These are phyloP conservation scores for Xestobium rufovillosum DNA, from an alignment of 2,888 invertebrate genomes.

Conservation along the genomic window DNA sequence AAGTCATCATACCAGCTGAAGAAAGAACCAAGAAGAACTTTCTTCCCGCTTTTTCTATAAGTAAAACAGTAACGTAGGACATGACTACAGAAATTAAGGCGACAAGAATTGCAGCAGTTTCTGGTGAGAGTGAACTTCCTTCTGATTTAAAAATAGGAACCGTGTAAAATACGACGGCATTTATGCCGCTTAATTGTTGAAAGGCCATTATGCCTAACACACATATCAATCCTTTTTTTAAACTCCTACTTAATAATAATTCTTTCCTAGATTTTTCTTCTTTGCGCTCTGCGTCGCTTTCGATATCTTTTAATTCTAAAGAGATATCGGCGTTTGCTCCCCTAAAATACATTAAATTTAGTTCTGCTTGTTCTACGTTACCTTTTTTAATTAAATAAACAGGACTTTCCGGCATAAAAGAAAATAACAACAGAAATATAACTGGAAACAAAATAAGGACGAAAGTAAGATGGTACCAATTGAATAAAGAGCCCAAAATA, in stretches of 20 bases:
- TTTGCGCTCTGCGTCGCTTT: conserved; percentile 14
- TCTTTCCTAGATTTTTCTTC: conserved; percentile 8
- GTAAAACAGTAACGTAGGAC: conserved; percentile 62
- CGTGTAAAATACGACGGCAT: conserved; percentile 22
- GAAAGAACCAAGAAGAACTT: conserved; percentile 62
- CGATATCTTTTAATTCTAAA: conserved; percentile 21
- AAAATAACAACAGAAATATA: conserved; percentile 20
- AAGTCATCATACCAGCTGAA: conserved; percentile 55
- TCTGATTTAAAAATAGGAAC: conserved; percentile 57
- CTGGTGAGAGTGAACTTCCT: conserved; percentile 51
- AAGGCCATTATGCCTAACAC: conserved; percentile 20
- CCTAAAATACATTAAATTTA: conserved; percentile 4
- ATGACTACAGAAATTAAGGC: conserved; percentile 64
- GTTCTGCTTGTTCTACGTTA: conserved; percentile 12
- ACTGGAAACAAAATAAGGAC: conserved; percentile 20
- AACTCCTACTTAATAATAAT: conserved; percentile 11
- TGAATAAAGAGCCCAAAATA: conserved; percentile 24
- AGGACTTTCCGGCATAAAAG: conserved; percentile 25
- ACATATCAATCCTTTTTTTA: conserved; percentile 19
- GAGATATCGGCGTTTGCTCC: conserved; percentile 9
- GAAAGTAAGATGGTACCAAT: conserved; percentile 23
- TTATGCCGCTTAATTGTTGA: conserved; percentile 27
- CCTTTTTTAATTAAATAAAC: conserved; percentile 17
- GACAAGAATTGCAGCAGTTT: conserved; percentile 65
- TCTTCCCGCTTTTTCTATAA: conserved; percentile 70